A percentile compares a stretch with the other conserved stretches of the same genome.
phyloP scores from a whole-genome alignment of 2,888 invertebrate genomes.

The Serrognathus titanus region DNA sequence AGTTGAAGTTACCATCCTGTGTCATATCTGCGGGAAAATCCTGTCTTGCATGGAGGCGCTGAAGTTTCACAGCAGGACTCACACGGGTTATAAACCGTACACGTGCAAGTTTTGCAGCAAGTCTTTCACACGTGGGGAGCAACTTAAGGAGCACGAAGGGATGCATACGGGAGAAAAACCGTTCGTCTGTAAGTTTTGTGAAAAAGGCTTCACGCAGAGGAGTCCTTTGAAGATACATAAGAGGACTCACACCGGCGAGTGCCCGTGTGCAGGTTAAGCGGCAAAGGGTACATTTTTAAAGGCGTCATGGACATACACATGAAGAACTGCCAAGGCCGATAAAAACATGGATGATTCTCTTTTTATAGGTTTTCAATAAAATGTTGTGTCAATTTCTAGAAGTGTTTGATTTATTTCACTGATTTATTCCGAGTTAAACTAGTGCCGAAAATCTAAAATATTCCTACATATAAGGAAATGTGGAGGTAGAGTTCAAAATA shows the following conservation, averaged over 20 bases:
- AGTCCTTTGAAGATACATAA: constrained; percentile 63
- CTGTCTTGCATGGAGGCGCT: constrained; percentile 53
- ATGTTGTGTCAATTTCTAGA: no score
- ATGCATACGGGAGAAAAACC: constrained; percentile 46
- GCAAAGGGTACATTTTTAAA: constrained; percentile 60
- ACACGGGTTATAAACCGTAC: constrained; percentile 44
- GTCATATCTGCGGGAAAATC: constrained; percentile 56
- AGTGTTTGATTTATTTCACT: no score
- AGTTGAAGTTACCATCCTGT: constrained; percentile 51
- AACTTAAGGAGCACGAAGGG: constrained; percentile 42
- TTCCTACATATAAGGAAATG: no score
- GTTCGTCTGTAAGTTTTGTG: constrained; percentile 55
- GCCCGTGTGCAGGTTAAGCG: constrained; percentile 58
- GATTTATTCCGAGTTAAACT: no score
- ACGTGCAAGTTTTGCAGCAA: constrained; percentile 43
- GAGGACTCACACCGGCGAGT: constrained; percentile 61
- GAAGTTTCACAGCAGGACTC: constrained; percentile 45
- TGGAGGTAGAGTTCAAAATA: no score
- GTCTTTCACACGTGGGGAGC: constrained; percentile 43
- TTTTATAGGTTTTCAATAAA: no score
- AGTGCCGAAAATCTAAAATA: no score
- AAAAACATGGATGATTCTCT: no score
- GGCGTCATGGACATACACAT: constrained; percentile 61
- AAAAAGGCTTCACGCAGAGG: constrained; percentile 60
- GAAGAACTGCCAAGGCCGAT: constrained; percentile 44